Percentiles rank a stretch among this genome's conserved stretches.
These are phyloP conservation scores for Campoplex nolae DNA, from an alignment of 2,888 invertebrate genomes.

Conservation along the genomic window DNA sequence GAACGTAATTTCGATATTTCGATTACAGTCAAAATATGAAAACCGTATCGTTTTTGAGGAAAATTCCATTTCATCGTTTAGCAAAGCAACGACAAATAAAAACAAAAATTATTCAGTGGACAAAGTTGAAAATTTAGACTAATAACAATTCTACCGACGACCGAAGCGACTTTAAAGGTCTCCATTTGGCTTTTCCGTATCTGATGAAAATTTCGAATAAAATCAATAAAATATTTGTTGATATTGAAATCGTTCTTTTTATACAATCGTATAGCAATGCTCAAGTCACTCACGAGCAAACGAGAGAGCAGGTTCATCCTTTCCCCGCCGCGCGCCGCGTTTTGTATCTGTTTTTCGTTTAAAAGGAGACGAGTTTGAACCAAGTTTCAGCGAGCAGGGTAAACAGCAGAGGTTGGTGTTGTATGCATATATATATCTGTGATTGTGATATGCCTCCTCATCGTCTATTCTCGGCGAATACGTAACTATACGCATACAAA, in stretches of 20 bases:
- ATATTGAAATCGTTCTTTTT: background rate
- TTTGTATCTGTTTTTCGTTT: background rate
- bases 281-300: background rate
- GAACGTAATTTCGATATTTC: too few species aligned
- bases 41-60: too few species aligned
- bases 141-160: too few species aligned
- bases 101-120: too few species aligned
- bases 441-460: constrained; percentile 3
- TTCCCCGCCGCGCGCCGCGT: background rate
- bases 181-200: too few species aligned
- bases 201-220: too few species aligned
- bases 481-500: background rate
- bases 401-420: background rate
- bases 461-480: background rate
- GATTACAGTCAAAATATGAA: too few species aligned
- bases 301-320: background rate
- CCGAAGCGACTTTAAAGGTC: too few species aligned
- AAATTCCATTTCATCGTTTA: too few species aligned
- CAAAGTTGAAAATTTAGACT: too few species aligned
- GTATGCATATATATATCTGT: background rate
- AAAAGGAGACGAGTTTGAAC: background rate
- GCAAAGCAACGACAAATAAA: too few species aligned
- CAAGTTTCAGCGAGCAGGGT: background rate
- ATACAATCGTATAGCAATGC: background rate
- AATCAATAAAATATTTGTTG: too few species aligned